Conservation (phyloP, 2,888 invertebrate genomes). For the Galeruca laticollis region DNA sequence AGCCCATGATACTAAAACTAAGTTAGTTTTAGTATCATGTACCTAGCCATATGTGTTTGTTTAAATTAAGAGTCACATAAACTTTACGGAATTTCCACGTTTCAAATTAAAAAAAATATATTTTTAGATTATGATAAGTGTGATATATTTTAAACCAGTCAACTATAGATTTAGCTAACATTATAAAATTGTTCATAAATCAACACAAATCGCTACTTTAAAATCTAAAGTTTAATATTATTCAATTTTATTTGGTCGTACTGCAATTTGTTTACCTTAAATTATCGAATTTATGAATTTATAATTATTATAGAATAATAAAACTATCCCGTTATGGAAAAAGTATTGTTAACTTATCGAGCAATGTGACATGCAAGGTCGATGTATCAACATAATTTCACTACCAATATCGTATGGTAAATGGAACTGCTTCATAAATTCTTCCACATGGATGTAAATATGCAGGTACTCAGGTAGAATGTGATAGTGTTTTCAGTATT, state of each 20-base stretch:
- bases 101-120: too few species aligned
- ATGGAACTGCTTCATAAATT: background rate
- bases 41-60: too few species aligned
- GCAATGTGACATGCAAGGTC: background rate
- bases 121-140: too few species aligned
- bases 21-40: too few species aligned
- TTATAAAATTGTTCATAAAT: too few species aligned
- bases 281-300: background rate
- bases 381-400: background rate
- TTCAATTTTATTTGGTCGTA: background rate
- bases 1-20: too few species aligned
- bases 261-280: background rate
- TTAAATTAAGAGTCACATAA: too few species aligned
- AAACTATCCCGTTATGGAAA: background rate
- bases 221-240: background rate
- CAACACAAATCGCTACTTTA: too few species aligned
- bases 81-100: too few species aligned
- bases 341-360: background rate
- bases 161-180: too few species aligned
- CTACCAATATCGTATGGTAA: background rate
- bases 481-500: too few species aligned
- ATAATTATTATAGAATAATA: background rate
- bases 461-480: conserved; percentile 1
- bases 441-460: conserved; percentile 4
- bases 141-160: too few species aligned